Base-by-base conservation (phyloP, 1,140 invertebrate species). In the Muscidifurax raptorellus region DNA sequence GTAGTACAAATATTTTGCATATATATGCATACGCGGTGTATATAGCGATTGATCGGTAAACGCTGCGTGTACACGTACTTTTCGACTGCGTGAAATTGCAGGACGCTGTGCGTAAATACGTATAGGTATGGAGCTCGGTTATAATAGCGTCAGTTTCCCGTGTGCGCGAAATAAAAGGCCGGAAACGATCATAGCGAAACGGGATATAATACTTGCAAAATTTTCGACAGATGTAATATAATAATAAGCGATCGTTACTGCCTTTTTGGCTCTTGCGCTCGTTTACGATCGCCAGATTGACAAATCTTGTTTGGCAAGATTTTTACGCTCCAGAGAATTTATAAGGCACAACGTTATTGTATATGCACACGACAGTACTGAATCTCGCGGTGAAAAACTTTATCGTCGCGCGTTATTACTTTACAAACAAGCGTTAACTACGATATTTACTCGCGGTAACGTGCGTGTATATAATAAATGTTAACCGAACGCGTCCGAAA, bases 401-500 rank as follows among this genome's bases (percentile, higher is more conserved):
- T 59, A 59, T 59, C 6, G 52, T 22, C 52, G 22, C 52, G 15
- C 52, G 15, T 59, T 59, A 59, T 7, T n/a, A 59, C 52, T 59
- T 0, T n/a, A n/a, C 18, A 3, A 18, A n/a, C 44, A 18, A 69
- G 36, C 67, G 28, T 27, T 7, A 28, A 69, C 27, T 13, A 30
- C 4, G 27, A 40, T n/a, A 69, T 69, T 69, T 69, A 2, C 10
- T 10, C 67, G 12, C 22, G 67, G 36, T 6, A 28, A 69, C 67
- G 18, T n/a, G n/a, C 18, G 15, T n/a, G 15, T 27, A 69, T 30
- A 32, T 27, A n/a, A n/a, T 69, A 27, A 13, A 5, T 12, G 25
- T n/a, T n/a, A n/a, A n/a, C 3, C 7, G 22, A 71, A 72, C 66
- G 36, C 47, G 67, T 59, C 82, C 64, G 82, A 83, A 77, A 83